Base-by-base conservation (phyloP, 2,888 invertebrate genomes). In the Uropetala carovei region DNA sequence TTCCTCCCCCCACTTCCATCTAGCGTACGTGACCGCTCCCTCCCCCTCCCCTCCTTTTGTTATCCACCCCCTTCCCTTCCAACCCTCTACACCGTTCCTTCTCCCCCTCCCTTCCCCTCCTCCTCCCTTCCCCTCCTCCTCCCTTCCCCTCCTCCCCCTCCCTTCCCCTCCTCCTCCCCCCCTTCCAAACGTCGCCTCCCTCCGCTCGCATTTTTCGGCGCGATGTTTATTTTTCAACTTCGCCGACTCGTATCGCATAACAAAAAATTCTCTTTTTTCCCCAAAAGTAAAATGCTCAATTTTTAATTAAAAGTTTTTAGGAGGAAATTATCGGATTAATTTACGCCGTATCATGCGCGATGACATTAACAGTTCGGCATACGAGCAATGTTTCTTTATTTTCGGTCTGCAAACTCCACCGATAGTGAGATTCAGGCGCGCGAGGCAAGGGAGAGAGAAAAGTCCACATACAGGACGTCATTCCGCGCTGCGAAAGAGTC, bases 221-320 rank as follows among this genome's bases (percentile, higher is more conserved):
- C n/a, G 11, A 68, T 68, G 68, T 68, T 68, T 68, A 68, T 68
- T 68, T 68, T 68, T 68, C 68, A 43, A n/a, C 68, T 43, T 68
- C 68, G n/a, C n/a, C n/a, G 5, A 22, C n/a, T 68, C n/a, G 68
- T 22, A n/a, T 68, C 68, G n/a, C 43, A 43, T 22, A n/a, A 68
- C 10, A 2, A 68, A 68, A 68, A 9, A 22, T 22, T 68, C 68
- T 22, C 68, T 18, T 22, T 68, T 68, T 68, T 68, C 64, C n/a
- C 60, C 64, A 18, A 10, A n/a, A 22, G 7, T 68, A 68, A 68
- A 68, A 18, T 18, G 68, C n/a, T 68, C 22, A 68, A 68, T 68
- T 68, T 68, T 68, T 22, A 22, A 68, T 68, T 68, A 68, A 68
- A 68, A 68, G 68, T 68, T 68, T 68, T 68, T 18, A 9, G 10